A percentile compares a stretch with the other conserved stretches of the same genome.
Conservation (phyloP, 2,888 invertebrate species). For the Arrhopalites spinosus region DNA sequence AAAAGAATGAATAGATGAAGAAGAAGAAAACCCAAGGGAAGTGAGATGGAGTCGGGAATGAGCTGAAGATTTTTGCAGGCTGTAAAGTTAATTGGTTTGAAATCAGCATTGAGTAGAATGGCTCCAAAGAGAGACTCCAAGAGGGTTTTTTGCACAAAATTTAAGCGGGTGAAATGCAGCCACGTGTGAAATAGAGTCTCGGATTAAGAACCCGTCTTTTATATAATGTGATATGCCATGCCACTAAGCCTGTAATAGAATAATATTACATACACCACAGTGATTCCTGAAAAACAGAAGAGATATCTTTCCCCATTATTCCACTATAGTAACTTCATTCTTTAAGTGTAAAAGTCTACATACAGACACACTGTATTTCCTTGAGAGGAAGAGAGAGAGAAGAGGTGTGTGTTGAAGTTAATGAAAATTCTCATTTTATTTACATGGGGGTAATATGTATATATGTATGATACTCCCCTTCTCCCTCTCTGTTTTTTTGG, state of each 20-base stretch:
- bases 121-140: constrained; percentile 31
- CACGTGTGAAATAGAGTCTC: constrained; percentile 53
- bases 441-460: background rate
- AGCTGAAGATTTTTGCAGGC: constrained; percentile 52
- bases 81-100: constrained; percentile 55
- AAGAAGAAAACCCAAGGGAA: constrained; percentile 25
- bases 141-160: constrained; percentile 38
- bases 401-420: background rate
- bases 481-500: background rate
- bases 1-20: background rate
- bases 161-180: constrained; percentile 49
- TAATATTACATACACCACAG: constrained; percentile 37
- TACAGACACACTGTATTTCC: background rate
- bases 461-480: background rate
- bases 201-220: constrained; percentile 40
- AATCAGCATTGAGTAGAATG: constrained; percentile 49
- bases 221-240: constrained; percentile 36
- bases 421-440: constrained; percentile 26
- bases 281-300: constrained; percentile 29
- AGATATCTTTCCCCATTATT: constrained; percentile 23
- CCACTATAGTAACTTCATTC: constrained; percentile 14
- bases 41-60: constrained; percentile 43
- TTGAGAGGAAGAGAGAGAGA: background rate
- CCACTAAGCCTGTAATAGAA: constrained; percentile 38
- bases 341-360: constrained; percentile 10